Percentiles rank a stretch among this genome's conserved stretches.
Conservation (phyloP, 2,113 vertebrate genomes). For the Gallinago paraguaiae region DNA sequence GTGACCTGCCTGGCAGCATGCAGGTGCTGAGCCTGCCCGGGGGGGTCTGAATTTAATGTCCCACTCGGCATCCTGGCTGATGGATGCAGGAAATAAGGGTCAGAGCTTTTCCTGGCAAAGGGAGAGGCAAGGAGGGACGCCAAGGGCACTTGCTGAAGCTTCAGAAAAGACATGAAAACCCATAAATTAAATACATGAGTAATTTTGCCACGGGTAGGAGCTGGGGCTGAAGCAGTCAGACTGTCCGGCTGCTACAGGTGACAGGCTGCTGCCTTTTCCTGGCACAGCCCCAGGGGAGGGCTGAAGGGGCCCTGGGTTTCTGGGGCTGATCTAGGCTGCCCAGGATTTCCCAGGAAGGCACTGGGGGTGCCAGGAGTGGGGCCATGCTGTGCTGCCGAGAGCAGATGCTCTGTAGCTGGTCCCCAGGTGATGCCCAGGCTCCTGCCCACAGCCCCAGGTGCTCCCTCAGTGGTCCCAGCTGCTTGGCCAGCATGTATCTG, state of each 20-base stretch:
- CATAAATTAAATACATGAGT: not conserved
- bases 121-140: not conserved
- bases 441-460: not conserved
- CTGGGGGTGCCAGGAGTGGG: too few relatives aligned
- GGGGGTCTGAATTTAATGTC: fast-evolving
- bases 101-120: not conserved
- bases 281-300: fast-evolving
- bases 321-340: not conserved
- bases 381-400: fast-evolving
- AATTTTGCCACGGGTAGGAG: fast-evolving
- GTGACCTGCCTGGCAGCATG: fast-evolving
- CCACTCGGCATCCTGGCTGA: fast-evolving
- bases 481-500: fast-evolving
- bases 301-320: fast-evolving
- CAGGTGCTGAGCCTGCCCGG: fast-evolving
- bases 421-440: not conserved
- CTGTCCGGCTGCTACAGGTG: fast-evolving
- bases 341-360: not conserved
- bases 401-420: fast-evolving
- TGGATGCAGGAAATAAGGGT: fast-evolving
- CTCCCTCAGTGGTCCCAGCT: not conserved
- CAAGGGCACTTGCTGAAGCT: not conserved
- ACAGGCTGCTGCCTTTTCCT: not conserved
- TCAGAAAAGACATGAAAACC: not conserved
- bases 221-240: not conserved